These are phyloP conservation scores for Seira sanloemensis DNA, from an alignment of 2,888 invertebrate species.

Conservation along the genomic window DNA sequence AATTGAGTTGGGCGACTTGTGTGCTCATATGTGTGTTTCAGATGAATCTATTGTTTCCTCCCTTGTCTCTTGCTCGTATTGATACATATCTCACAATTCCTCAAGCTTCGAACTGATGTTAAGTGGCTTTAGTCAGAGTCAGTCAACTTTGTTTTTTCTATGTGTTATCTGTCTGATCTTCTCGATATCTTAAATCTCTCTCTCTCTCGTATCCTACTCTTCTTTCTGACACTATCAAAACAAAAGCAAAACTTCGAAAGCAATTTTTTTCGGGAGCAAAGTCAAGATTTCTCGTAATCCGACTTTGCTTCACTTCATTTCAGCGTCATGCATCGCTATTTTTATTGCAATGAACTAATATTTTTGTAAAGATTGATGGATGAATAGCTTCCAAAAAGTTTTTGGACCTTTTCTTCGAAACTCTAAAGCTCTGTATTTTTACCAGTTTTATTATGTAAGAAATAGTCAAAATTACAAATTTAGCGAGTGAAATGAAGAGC, in stretches of 20 bases:
- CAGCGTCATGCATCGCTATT: background rate
- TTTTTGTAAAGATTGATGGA: background rate
- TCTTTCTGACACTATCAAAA: background rate
- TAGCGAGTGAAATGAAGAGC: background rate
- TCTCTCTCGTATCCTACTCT: background rate
- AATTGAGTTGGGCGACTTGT: background rate
- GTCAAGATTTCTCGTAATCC: background rate
- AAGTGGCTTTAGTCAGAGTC: background rate
- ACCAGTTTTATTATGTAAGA: background rate
- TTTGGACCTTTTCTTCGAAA: background rate
- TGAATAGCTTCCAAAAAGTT: constrained; percentile 7
- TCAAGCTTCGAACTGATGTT: background rate
- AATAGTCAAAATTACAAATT: background rate
- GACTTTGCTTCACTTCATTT: background rate
- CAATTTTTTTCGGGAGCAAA: background rate
- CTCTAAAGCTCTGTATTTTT: background rate
- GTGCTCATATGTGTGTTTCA: too few relatives aligned
- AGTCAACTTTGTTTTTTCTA: background rate
- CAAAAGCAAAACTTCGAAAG: background rate
- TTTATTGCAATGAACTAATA: constrained; percentile 14
- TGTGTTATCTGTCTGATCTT: background rate
- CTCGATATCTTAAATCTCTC: background rate
- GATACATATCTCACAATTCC: background rate
- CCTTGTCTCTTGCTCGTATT: background rate
- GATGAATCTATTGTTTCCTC: background rate